A percentile compares a stretch with the other conserved stretches of the same genome.
Conservation (phyloP, 2,888 invertebrate species). For the Meghimatium bilineatum region DNA sequence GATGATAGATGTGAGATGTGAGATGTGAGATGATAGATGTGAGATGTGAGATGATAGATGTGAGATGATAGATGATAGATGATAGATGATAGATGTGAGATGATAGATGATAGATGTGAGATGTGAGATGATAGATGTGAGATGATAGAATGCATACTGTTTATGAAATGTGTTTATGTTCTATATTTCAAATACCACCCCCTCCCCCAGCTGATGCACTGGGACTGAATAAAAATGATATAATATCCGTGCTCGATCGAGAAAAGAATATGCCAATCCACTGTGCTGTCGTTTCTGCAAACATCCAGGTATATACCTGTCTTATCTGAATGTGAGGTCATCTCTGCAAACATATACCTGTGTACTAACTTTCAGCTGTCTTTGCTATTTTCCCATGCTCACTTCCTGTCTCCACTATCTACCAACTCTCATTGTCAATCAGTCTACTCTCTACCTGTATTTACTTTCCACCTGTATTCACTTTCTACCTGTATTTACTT, state of each 20-base stretch:
- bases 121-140: not conserved
- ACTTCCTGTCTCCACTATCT: not conserved
- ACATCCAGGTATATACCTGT: slow-evolving; percentile 62
- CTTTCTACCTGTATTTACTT: not conserved
- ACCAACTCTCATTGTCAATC: too few species aligned
- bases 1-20: too few species aligned
- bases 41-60: too few species aligned
- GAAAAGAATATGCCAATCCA: slow-evolving; percentile 89
- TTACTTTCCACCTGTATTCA: not conserved
- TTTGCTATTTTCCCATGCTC: not conserved
- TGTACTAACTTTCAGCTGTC: too few species aligned
- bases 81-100: not conserved
- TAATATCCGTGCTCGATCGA: slow-evolving; percentile 90
- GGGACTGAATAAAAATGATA: slow-evolving; percentile 87
- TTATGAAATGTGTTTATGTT: not conserved
- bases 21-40: too few species aligned
- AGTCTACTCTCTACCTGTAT: too few species aligned
- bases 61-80: not conserved
- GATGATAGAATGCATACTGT: not conserved
- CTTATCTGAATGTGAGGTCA: not conserved
- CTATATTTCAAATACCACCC: too few species aligned
- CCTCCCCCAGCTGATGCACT: slow-evolving; percentile 78
- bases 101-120: too few species aligned
- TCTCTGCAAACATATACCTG: too few species aligned
- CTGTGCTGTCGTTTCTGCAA: slow-evolving; percentile 76